phyloP scores from a whole-genome alignment of 1,140 invertebrate species.

The Lethrus apterus region DNA sequence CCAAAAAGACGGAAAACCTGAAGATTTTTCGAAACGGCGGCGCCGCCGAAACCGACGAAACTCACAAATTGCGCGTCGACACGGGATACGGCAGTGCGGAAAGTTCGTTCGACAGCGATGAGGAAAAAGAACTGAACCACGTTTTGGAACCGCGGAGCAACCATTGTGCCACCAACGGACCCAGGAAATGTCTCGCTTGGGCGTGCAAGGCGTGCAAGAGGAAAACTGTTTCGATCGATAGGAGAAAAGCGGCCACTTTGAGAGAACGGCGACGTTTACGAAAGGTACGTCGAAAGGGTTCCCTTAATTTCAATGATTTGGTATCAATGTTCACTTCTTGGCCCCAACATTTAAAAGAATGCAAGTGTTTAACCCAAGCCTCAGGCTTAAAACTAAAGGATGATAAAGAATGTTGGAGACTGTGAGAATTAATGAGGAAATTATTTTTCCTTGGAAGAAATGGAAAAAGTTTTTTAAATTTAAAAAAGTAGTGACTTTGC shows the following conservation, averaged over 20 bases:
- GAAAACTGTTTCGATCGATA: slow-evolving; percentile 88
- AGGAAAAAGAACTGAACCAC: slow-evolving; percentile 43
- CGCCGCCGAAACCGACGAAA: too few species aligned
- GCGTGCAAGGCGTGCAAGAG: slow-evolving; percentile 95
- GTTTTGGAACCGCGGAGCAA: slow-evolving; percentile 44
- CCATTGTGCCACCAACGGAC: slow-evolving; percentile 44
- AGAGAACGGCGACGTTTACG: slow-evolving; percentile 83
- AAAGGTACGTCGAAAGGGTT: slow-evolving; percentile 60
- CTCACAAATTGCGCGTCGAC: too few species aligned
- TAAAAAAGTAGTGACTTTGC: too few species aligned
- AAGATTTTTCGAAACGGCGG: too few species aligned
- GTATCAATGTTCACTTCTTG: not conserved
- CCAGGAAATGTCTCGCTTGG: slow-evolving; percentile 81
- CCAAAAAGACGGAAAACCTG: too few species aligned
- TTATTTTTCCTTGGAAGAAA: too few species aligned
- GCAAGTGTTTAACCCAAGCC: too few species aligned
- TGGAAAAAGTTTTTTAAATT: too few species aligned
- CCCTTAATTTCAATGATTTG: not conserved
- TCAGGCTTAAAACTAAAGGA: too few species aligned
- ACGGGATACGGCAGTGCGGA: slow-evolving; percentile 37
- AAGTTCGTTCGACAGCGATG: slow-evolving; percentile 37
- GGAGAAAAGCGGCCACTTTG: slow-evolving; percentile 93
- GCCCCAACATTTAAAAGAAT: too few species aligned
- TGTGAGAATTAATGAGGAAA: too few species aligned
- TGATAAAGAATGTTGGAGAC: too few species aligned